Evolutionary conservation across 2,888 invertebrate species (phyloP).

Genomic region (Epinotia bilunana): DNA sequence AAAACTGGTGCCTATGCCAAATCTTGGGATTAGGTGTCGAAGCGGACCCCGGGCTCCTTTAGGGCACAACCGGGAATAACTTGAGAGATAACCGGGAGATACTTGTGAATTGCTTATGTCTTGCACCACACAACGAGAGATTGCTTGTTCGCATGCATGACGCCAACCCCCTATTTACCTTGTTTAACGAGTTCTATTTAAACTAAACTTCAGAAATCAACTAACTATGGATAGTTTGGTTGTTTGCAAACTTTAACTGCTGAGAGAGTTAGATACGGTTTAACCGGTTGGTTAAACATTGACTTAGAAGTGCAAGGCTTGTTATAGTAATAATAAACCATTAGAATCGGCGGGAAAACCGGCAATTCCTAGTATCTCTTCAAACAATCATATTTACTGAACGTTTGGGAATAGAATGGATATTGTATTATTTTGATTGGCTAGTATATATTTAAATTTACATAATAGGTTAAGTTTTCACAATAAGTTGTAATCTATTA

Average conservation of each 20-base stretch:
- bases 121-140: neutral
- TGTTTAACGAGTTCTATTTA: constrained; percentile 30
- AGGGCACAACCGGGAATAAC: no score
- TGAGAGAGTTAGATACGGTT: neutral
- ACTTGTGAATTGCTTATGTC: no score
- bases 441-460: no score
- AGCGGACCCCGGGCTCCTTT: no score
- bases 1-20: no score
- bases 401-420: no score
- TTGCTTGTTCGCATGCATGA: constrained; percentile 13
- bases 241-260: constrained; percentile 23
- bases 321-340: constrained; percentile 1
- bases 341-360: neutral
- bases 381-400: neutral
- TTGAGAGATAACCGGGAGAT: no score
- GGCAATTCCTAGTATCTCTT: neutral
- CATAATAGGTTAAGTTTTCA: no score
- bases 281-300: neutral
- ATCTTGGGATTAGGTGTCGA: no score
- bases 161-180: constrained; percentile 15
- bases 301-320: neutral
- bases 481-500: no score
- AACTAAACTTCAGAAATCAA: constrained; percentile 14
- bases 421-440: no score
- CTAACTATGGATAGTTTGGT: constrained; percentile 9